These are phyloP conservation scores for Dexiosoma caninum DNA, from an alignment of 2,888 invertebrate genomes.

Conservation along the genomic window DNA sequence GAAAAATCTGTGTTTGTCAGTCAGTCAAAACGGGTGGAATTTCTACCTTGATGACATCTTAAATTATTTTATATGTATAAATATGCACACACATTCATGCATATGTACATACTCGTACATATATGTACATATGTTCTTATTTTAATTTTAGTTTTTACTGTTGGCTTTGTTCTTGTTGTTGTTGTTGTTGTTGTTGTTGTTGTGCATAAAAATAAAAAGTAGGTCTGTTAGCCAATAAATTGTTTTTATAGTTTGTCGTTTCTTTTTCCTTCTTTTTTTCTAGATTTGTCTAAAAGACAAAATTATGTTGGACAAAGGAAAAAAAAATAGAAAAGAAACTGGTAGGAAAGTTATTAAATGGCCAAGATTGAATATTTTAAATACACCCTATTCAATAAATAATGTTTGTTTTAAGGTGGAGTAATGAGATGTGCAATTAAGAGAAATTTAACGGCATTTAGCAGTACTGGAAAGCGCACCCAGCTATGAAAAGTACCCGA, in stretches of 20 bases:
- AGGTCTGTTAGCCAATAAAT: constrained; percentile 61
- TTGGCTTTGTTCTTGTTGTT: not conserved
- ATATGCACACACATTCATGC: too few relatives aligned
- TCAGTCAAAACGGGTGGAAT: constrained; percentile 58
- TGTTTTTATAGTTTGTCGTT: constrained; percentile 43
- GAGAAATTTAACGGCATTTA: not conserved
- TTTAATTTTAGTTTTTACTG: constrained; percentile 5
- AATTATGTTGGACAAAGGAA: not conserved
- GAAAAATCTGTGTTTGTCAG: constrained; percentile 57
- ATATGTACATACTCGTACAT: too few relatives aligned
- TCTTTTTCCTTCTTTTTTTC: not conserved
- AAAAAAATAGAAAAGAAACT: constrained; percentile 15
- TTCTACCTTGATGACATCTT: constrained; percentile 60
- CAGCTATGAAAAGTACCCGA: not conserved
- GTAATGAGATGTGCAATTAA: constrained; percentile 38
- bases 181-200: not conserved
- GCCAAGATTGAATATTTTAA: constrained; percentile 15
- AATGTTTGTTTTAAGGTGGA: constrained; percentile 8
- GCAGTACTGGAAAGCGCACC: constrained; percentile 8
- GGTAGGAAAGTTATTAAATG: constrained; percentile 52
- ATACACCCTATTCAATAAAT: constrained; percentile 39
- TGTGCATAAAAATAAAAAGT: constrained; percentile 48
- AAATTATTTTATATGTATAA: constrained; percentile 47
- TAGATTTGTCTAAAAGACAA: constrained; percentile 39
- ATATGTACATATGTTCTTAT: constrained; percentile 30